These are phyloP conservation scores for Zelleria hepariella DNA, from an alignment of 2,888 invertebrate genomes.

Conservation along the genomic window DNA sequence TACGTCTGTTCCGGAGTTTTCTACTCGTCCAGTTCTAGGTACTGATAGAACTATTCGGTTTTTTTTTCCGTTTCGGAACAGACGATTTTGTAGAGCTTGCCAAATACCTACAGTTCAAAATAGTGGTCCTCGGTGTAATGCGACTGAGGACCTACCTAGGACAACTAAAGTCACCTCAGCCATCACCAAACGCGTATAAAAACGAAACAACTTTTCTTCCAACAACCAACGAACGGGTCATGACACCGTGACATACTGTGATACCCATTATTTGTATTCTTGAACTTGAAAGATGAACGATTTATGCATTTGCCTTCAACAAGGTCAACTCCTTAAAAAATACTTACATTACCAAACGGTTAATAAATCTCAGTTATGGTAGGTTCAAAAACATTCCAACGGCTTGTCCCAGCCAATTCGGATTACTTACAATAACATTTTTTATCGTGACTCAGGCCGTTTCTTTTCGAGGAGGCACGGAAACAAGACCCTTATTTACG, in stretches of 20 bases:
- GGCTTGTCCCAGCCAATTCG: constrained; percentile 47
- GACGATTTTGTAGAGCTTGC: too few species aligned
- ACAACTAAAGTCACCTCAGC: too few species aligned
- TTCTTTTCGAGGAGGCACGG: constrained; percentile 55
- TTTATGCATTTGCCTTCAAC: constrained; percentile 23
- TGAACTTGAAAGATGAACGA: constrained; percentile 38
- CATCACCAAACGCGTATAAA: too few species aligned
- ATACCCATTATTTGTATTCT: constrained; percentile 17
- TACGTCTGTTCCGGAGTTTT: too few species aligned
- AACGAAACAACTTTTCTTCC: too few species aligned
- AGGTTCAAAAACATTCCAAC: constrained; percentile 46
- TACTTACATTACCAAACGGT: constrained; percentile 31
- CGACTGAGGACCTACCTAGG: too few species aligned
- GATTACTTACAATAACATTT: constrained; percentile 50
- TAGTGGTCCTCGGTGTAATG: too few species aligned
- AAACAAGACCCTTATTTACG: constrained; percentile 53
- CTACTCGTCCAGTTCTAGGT: too few species aligned
- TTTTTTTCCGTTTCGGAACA: too few species aligned
- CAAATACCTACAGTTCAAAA: too few species aligned
- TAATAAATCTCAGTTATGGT: constrained; percentile 46
- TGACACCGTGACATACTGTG: not conserved
- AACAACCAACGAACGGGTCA: too few species aligned
- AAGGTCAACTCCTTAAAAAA: constrained; percentile 42
- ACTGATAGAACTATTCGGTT: too few species aligned
- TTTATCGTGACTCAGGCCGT: constrained; percentile 52